These are phyloP conservation scores for Macquaria australasica DNA, from an alignment of 2,113 vertebrate genomes.

Conservation along the genomic window DNA sequence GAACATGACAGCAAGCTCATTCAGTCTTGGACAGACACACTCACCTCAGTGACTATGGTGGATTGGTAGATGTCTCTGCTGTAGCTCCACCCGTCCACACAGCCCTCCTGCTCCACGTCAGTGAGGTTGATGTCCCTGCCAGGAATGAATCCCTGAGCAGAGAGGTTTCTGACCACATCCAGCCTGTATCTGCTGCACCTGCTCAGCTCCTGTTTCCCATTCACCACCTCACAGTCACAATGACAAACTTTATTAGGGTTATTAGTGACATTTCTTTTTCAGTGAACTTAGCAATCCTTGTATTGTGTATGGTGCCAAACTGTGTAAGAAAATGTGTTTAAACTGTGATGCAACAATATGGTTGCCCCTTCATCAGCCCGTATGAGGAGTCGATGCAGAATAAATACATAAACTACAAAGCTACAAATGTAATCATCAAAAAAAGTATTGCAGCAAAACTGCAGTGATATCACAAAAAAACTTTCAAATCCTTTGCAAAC, in stretches of 20 bases:
- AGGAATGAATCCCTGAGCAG: slow-evolving; percentile 58
- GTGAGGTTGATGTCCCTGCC: slow-evolving; percentile 76
- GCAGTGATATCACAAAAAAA: too few relatives aligned
- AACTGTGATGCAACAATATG: too few relatives aligned
- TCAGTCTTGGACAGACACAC: not conserved
- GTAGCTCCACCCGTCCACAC: slow-evolving; percentile 82
- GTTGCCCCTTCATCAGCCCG: too few relatives aligned
- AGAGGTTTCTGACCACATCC: slow-evolving; percentile 77
- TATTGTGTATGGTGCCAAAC: not conserved
- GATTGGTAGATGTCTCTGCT: slow-evolving; percentile 79
- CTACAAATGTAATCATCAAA: too few relatives aligned
- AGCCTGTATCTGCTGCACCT: slow-evolving; percentile 80
- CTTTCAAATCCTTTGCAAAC: too few relatives aligned
- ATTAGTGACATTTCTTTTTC: not conserved
- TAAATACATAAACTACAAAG: too few relatives aligned
- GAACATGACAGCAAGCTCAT: not conserved
- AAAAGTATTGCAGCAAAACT: too few relatives aligned
- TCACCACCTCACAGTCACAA: slow-evolving; percentile 49
- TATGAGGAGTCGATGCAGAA: too few relatives aligned
- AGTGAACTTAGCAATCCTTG: too few relatives aligned
- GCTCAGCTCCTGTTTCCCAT: slow-evolving; percentile 70
- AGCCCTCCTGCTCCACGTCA: slow-evolving; percentile 71
- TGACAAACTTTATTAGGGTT: not conserved
- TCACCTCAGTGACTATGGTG: slow-evolving; percentile 80
- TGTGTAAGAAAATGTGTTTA: not conserved